Percentiles rank a stretch among this genome's conserved stretches.
These are phyloP conservation scores for Ricordea florida DNA, from an alignment of 92 coral and sea anemone species.

Conservation along the genomic window DNA sequence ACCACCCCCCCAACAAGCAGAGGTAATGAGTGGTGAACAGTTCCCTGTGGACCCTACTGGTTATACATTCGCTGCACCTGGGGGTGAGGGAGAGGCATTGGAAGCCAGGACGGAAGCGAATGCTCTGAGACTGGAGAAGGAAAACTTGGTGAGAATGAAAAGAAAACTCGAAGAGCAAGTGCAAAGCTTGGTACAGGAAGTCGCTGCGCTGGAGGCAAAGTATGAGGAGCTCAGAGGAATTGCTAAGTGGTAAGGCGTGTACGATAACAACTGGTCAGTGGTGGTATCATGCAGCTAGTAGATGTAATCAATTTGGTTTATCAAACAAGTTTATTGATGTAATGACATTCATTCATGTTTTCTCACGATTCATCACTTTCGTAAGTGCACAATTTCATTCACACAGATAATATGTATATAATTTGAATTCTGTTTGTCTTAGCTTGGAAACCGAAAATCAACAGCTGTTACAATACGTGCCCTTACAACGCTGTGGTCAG, in stretches of 20 bases:
- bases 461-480: conserved; percentile 47
- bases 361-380: background rate
- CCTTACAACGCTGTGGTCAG: conserved; percentile 8
- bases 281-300: too few species aligned
- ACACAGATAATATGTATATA: background rate
- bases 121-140: conserved; percentile 57
- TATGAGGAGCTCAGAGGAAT: conserved; percentile 46
- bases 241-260: conserved; percentile 55
- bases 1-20: conserved; percentile 9
- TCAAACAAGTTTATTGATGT: too few species aligned
- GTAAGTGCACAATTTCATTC: background rate
- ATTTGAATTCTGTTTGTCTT: background rate
- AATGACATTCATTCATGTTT: background rate
- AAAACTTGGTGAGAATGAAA: conserved; percentile 55
- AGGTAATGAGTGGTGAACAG: conserved; percentile 3
- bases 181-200: conserved; percentile 67
- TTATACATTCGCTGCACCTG: background rate
- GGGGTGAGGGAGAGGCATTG: background rate
- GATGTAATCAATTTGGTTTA: too few species aligned
- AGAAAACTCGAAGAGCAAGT: conserved; percentile 72
- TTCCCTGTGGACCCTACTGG: conserved; percentile 6
- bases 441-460: conserved; percentile 75
- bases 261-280: too few species aligned
- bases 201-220: conserved; percentile 48
- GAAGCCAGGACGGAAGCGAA: conserved; percentile 13